Conservation (phyloP, 2,888 invertebrate species). For the Meta bourneti region DNA sequence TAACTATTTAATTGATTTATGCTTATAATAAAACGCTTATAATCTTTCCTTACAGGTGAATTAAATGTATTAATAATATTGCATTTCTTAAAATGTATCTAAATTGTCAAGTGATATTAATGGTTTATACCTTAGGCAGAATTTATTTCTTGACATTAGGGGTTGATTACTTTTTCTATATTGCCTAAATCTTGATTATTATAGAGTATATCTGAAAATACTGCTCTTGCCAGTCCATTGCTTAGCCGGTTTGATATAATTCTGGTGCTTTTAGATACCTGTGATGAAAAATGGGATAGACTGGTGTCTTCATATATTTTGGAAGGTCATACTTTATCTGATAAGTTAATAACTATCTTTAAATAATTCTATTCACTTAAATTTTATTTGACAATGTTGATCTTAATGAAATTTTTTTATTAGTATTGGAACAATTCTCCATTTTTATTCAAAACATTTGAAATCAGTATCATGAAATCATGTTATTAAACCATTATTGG, state of each 20-base stretch:
- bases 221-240: constrained; percentile 88
- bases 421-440: no score
- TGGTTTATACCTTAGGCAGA: no score
- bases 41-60: no score
- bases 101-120: no score
- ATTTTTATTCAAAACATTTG: no score
- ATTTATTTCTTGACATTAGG: constrained; percentile 1
- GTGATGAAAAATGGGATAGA: constrained; percentile 94
- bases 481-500: no score
- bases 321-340: constrained; percentile 77
- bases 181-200: constrained; percentile 65
- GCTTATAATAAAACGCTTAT: no score
- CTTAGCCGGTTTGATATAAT: constrained; percentile 98
- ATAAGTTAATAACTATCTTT: constrained; percentile 8
- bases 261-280: constrained; percentile 98
- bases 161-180: constrained; percentile 8
- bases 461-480: no score
- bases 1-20: no score
- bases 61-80: no score
- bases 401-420: no score
- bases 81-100: no score
- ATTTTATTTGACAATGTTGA: neutral
- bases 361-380: neutral
- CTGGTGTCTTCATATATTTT: constrained; percentile 80
- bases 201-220: constrained; percentile 85